These are phyloP conservation scores for Tribolium freemani DNA, from an alignment of 2,888 invertebrate species.

Conservation along the genomic window DNA sequence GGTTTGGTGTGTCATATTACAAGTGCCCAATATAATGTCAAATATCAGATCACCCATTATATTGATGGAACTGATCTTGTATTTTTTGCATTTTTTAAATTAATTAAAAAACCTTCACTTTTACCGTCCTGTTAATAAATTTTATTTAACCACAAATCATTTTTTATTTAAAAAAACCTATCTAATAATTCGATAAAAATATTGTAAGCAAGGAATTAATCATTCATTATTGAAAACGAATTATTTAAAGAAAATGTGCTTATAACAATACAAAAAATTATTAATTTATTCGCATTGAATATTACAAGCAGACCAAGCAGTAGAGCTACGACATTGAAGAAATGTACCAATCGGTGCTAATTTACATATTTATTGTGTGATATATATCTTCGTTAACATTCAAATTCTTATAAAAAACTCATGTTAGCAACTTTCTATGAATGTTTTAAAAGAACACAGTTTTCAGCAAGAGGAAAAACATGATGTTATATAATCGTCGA, in stretches of 20 bases:
- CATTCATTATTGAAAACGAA: too few species aligned
- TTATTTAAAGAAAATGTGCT: too few species aligned
- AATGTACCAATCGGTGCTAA: not conserved
- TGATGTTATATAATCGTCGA: too few species aligned
- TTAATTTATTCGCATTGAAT: too few species aligned
- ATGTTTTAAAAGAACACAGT: too few species aligned
- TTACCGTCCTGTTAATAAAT: not conserved
- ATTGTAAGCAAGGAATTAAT: too few species aligned
- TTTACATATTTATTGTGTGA: not conserved
- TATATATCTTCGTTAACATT: not conserved
- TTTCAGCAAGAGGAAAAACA: too few species aligned
- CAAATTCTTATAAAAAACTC: not conserved
- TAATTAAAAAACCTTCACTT: conserved; percentile 1
- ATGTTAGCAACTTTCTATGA: not conserved
- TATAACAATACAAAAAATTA: too few species aligned
- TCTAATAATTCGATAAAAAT: too few species aligned
- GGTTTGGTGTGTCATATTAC: conserved; percentile 15
- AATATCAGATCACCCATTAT: conserved; percentile 19
- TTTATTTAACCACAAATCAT: not conserved
- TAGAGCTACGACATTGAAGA: too few species aligned
- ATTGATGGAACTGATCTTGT: conserved; percentile 12
- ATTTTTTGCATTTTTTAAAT: not conserved
- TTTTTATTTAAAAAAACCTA: not conserved
- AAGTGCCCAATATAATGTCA: conserved; percentile 26
- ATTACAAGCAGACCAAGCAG: too few species aligned